Base-by-base conservation (phyloP, 2,888 invertebrate genomes). In the Sinotaia quadrata region DNA sequence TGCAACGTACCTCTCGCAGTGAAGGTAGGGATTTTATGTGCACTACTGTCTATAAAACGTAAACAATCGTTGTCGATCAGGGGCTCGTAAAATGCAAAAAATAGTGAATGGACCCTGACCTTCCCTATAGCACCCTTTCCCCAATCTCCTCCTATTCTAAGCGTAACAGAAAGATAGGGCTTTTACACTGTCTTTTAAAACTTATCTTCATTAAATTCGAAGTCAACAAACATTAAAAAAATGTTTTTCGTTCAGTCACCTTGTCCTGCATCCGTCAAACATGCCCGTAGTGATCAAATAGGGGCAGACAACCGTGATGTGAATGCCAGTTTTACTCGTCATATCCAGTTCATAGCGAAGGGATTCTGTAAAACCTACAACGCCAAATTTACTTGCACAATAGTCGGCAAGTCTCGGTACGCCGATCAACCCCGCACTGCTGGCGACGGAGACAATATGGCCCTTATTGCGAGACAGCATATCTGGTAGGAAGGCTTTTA, bases 261-360 rank as follows among this genome's bases (percentile, higher is more conserved):
- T 92, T 29, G 95, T 92, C 81, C 93, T 91, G 36, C 95, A 95
- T 78, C 96, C 94, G 70, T 94, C 94, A 87, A 98, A 98, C 97
- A 98, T 97, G 82, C 97, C 98, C 2, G 98, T 98, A 87, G 96
- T 94, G 78, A 98, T 96, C 87, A 95, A 97, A 90, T 94, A 97
- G 0, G 98, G 98, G 87, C 97, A 97, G 76, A 98, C 93, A 44
- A 94, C 93, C 0, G 97, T 96, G 0, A 96, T 95, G 78, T 93
- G 91, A 31, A 98, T 93, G 36, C 93, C 93, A 76, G 91, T 78
- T 51, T 86, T 85, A 1, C 86, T 86, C 51, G 76, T 71, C 33
- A 74, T 70, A 58, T 77, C 72, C 66, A 87, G 74, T 71, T 87
- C 87, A 65, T 81, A 75, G 56, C 80, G 72, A 0, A 98, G 90